Conservation (phyloP, 2,113 vertebrate species). For the Phoenicopterus ruber region DNA sequence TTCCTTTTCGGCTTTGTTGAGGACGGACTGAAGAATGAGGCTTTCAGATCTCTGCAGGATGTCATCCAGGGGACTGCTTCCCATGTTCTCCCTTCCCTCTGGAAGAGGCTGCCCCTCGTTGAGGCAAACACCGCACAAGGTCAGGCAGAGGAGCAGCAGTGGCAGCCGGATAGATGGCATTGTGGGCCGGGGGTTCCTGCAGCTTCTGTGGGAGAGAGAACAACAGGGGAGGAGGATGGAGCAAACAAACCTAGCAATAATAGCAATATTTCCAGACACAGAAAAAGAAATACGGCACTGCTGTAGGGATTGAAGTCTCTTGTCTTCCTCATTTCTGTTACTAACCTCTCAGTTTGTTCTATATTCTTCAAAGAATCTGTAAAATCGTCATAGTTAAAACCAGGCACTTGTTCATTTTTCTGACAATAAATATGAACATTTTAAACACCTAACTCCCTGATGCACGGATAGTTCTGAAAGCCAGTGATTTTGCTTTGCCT, state of each 20-base stretch:
- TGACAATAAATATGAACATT: neutral
- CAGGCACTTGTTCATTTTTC: neutral
- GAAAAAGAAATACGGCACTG: neutral
- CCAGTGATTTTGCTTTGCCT: neutral
- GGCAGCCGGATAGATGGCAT: constrained; percentile 78
- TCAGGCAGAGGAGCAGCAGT: constrained; percentile 73
- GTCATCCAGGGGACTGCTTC: constrained; percentile 66
- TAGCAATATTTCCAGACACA: neutral
- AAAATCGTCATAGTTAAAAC: neutral
- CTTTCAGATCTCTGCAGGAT: constrained; percentile 78
- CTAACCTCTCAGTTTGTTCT: neutral
- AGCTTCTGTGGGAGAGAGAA: neutral
- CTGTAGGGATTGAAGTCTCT: neutral
- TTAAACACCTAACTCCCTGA: neutral
- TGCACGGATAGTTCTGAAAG: neutral
- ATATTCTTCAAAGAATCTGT: neutral
- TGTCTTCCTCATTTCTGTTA: neutral
- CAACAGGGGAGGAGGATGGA: neutral
- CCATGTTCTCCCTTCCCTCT: constrained; percentile 57
- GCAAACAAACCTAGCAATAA: neutral
- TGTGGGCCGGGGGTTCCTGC: constrained; percentile 23
- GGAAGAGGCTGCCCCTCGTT: constrained; percentile 63
- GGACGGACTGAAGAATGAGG: constrained; percentile 75
- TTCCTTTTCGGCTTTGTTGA: constrained; percentile 75
- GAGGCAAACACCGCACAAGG: constrained; percentile 65